A percentile compares a stretch with the other conserved stretches of the same genome.
Conservation (phyloP, 2,113 vertebrate species). For the Dicrurus megarhynchus region DNA sequence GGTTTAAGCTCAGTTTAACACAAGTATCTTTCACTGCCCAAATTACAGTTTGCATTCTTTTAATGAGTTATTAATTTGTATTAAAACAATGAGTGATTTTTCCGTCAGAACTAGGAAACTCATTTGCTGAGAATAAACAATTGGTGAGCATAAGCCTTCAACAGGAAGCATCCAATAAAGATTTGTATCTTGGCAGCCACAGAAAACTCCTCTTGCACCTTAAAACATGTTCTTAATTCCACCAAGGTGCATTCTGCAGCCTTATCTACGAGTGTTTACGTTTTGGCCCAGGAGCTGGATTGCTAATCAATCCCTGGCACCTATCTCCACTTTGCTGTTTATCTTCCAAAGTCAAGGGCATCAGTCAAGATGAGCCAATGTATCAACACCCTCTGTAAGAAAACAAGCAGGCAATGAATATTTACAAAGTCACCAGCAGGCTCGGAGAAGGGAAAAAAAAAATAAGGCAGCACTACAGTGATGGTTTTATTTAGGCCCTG, state of each 20-base stretch:
- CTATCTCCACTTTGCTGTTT: conserved; percentile 58
- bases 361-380: conserved; percentile 57
- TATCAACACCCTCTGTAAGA: conserved; percentile 12
- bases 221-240: conserved; percentile 5
- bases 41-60: background rate
- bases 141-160: background rate
- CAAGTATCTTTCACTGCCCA: background rate
- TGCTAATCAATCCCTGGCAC: conserved; percentile 67
- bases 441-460: background rate
- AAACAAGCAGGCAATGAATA: conserved; percentile 27
- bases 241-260: background rate
- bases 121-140: background rate
- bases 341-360: conserved; percentile 59
- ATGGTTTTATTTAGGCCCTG: background rate
- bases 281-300: conserved; percentile 27
- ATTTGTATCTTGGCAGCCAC: background rate
- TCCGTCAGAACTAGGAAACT: background rate
- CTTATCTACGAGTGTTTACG: conserved; percentile 49
- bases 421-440: background rate
- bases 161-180: background rate
- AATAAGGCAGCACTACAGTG: background rate
- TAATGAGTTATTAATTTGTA: background rate
- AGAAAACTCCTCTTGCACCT: conserved; percentile 10
- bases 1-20: background rate
- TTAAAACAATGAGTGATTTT: background rate